Percentiles rank a stretch among this genome's conserved stretches.
phyloP scores from a whole-genome alignment of 2,797 vertebrate genomes.

The Esox masquinongy region DNA sequence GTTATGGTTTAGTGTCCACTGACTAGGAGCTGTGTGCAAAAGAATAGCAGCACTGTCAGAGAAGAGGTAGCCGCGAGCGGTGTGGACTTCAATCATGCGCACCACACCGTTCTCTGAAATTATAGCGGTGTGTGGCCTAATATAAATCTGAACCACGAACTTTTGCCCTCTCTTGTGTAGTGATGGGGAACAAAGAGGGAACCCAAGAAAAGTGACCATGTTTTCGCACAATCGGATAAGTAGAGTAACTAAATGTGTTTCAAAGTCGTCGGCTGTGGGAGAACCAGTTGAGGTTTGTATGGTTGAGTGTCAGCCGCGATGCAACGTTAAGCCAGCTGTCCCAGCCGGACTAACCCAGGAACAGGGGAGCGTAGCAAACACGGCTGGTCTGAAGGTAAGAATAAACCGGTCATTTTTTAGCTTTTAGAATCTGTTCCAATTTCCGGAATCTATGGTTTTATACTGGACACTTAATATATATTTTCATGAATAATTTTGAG shows the following conservation, averaged over 20 bases:
- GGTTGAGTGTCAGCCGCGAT: constrained; percentile 53
- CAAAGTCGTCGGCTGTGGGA: constrained; percentile 8
- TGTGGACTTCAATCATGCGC: not conserved
- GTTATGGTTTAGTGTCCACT: not conserved
- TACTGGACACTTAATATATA: not conserved
- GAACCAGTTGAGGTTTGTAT: constrained; percentile 70
- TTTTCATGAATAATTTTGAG: not conserved
- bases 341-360: not conserved
- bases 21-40: not conserved
- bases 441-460: not conserved
- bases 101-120: not conserved
- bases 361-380: not conserved
- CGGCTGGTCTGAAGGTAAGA: not conserved
- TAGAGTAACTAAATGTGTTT: constrained; percentile 28
- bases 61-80: not conserved
- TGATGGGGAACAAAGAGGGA: constrained; percentile 10
- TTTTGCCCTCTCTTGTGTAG: constrained; percentile 34
- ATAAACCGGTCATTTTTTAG: not conserved
- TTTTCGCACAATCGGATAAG: constrained; percentile 49
- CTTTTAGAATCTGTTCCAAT: not conserved
- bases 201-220: constrained; percentile 38
- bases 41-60: not conserved
- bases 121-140: not conserved
- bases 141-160: constrained; percentile 43
- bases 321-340: constrained; percentile 34